Evolutionary conservation across 2,113 vertebrate genomes (phyloP), one percentile per base, ranked within the genome.

Genomic region (Diphyllodes magnificus): DNA sequence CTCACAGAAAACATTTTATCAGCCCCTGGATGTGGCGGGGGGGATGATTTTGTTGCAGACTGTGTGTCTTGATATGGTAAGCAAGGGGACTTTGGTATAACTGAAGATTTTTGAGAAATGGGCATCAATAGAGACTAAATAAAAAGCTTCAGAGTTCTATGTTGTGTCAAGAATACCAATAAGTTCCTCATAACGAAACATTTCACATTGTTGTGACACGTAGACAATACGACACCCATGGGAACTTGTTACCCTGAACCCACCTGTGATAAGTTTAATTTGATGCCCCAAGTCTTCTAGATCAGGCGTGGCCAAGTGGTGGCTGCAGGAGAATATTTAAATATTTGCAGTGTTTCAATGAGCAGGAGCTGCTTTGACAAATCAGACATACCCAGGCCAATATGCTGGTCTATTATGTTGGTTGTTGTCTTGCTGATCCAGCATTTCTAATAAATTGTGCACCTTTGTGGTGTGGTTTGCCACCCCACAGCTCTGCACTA

Each of bases 191-290:
- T 11, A 49, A 59, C 68, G 27, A 45, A 81, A n/a, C 2, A n/a
- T 15, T 86, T 86, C 25, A 35, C 0, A 0, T 30, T 68, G 23
- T 24, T 56, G 22, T 31, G 42, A 47, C 33, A 28, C 0, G 0
- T 4, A 64, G 13, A 47, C 15, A 44, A 7, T 23, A 18, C 6
- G 28, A n/a, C 47, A 42, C 4, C 23, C 35, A 4, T 2, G 5
- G 4, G 25, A 54, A 54, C 7, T 60, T 63, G 21, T 50, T 45
- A 53, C 28, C 15, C 30, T 61, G 8, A 71, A 31, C 23, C 4
- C 15, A 31, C 30, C 10, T 84, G 13, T 56, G 30, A 10, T 17
- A 50, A 79, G 7, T 37, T 42, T 56, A 56, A 42, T 11, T 25
- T 11, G 12, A 27, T 78, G 21, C 8, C 17, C 6, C 22, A 81